Evolutionary conservation across 2,113 vertebrate species (phyloP).

Genomic region (Thermophis baileyi): DNA sequence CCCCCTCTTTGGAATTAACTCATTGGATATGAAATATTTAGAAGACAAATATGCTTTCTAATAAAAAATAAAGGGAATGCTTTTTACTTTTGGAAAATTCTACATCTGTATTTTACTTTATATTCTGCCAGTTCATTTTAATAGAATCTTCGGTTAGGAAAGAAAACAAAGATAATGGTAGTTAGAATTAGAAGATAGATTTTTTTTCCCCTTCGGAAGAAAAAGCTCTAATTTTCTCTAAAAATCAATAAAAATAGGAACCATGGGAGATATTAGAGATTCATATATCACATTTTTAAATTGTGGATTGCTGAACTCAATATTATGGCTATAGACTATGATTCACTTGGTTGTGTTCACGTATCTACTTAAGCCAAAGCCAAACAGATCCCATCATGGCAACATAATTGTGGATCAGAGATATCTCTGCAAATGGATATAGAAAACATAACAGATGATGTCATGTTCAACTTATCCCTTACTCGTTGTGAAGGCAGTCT

Average conservation of each 20-base stretch:
- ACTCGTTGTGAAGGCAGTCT: neutral
- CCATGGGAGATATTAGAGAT: neutral
- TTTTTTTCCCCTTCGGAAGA: neutral
- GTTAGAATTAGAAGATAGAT: neutral
- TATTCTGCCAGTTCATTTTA: neutral
- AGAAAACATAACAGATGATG: neutral
- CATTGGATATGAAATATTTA: neutral
- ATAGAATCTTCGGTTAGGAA: neutral
- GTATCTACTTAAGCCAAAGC: neutral
- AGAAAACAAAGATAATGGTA: neutral
- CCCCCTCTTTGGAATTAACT: neutral
- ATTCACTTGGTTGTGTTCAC: neutral
- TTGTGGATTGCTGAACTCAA: neutral
- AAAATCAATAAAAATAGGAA: neutral
- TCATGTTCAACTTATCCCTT: neutral
- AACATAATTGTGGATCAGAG: neutral
- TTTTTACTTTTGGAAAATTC: neutral
- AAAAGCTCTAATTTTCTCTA: neutral
- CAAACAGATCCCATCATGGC: neutral
- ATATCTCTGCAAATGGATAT: neutral
- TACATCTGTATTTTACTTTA: neutral
- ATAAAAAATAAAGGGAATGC: neutral
- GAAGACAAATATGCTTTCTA: neutral
- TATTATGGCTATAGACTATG: neutral
- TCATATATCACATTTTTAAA: neutral